Conservation (phyloP, 2,888 invertebrate genomes). For the Sphinx pinastri region DNA sequence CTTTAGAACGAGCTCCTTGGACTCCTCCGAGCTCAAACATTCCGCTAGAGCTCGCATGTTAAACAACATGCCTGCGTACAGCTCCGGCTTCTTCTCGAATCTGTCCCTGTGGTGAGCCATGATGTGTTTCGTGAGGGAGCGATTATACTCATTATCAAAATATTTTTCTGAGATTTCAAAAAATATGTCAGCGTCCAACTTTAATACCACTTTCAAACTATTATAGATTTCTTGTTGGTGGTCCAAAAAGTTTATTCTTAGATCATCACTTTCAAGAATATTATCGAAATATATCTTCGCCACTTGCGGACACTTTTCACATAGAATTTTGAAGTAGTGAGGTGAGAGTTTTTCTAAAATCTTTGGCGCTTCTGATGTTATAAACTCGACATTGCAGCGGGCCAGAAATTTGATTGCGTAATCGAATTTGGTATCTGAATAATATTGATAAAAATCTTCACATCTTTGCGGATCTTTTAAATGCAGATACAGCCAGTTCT, state of each 20-base stretch:
- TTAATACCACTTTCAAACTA: constrained; percentile 52
- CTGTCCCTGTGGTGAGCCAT: constrained; percentile 52
- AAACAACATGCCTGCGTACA: constrained; percentile 55
- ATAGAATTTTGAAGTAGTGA: constrained; percentile 54
- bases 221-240: constrained; percentile 46
- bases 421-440: constrained; percentile 46
- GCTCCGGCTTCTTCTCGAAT: constrained; percentile 53
- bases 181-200: constrained; percentile 50
- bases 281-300: constrained; percentile 55
- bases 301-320: constrained; percentile 53
- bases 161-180: constrained; percentile 59
- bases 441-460: constrained; percentile 59
- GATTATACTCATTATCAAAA: constrained; percentile 44
- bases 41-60: constrained; percentile 52
- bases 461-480: constrained; percentile 48
- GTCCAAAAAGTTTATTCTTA: constrained; percentile 42
- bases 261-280: constrained; percentile 41
- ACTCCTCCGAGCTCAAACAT: constrained; percentile 51
- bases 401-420: constrained; percentile 55
- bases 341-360: constrained; percentile 53
- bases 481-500: constrained; percentile 39
- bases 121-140: constrained; percentile 50
- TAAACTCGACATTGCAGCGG: constrained; percentile 53
- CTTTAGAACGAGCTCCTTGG: constrained; percentile 51
- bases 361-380: constrained; percentile 45